Base-by-base conservation (phyloP, 1,140 invertebrate genomes). In the Zaprionus tsacasi region DNA sequence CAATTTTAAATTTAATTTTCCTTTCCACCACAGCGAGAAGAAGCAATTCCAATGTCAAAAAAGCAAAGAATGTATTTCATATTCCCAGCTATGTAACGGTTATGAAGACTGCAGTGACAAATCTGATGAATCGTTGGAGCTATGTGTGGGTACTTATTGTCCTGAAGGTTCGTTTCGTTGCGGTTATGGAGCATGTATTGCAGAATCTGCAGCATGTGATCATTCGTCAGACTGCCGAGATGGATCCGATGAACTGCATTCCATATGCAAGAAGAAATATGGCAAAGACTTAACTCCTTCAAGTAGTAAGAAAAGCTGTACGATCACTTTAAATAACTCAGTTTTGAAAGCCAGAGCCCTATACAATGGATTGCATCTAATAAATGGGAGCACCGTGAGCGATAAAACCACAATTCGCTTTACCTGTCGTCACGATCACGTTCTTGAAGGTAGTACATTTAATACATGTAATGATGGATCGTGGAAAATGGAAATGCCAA, bases 211-310 rank as follows among this genome's bases (percentile, higher is more conserved):
- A 0, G 90, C 89, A 40, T 95, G 95, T 73, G 93, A 97, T 91
- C 93, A 94, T 1, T 70, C 91, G 0, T 81, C 86, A 30, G 94
- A 97, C 66, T 97, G 96, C 82, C 48, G 92, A 0, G 95, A 96
- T 79, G 93, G 94, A n/a, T 96, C 95, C 2, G 97, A 97, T 91
- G 96, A 97, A 35, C 7, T 79, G 15, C 1, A 21, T 6, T n/a
- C 15, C n/a, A 40, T 78, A 11, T 67, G 68, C 35, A 58, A 58
- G 1, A 50, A 57, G 10, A 30, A 30, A 33, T n/a, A 8, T 8
- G 21, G 43, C 21, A 2, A 21, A 21, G 21, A 21, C 21, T 21
- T 17, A 11, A n/a, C 60, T 1, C 12, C 33, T 27, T 0, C 8
- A 10, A 38, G 5, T 8, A 13, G 15, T 21, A 11, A 33, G 17